Evolutionary conservation across 2,113 vertebrate species (phyloP).

Genomic region (Mirza zaza): DNA sequence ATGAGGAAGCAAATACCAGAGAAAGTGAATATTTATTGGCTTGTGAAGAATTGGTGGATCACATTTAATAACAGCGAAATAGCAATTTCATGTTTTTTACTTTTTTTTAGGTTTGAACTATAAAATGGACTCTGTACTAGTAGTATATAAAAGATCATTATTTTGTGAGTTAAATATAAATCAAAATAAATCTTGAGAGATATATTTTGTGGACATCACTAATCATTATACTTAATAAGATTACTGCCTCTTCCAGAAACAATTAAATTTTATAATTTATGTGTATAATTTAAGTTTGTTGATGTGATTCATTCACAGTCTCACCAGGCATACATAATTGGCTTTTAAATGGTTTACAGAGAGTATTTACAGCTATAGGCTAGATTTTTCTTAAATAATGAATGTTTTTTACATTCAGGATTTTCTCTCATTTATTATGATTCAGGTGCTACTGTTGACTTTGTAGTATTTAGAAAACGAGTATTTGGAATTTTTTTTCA

Average conservation of each 20-base stretch:
- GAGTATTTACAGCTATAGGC: constrained; percentile 59
- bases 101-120: constrained; percentile 36
- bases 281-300: constrained; percentile 65
- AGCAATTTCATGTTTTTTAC: background rate
- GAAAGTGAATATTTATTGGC: constrained; percentile 55
- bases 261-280: constrained; percentile 78
- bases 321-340: constrained; percentile 61
- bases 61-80: constrained; percentile 51
- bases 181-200: constrained; percentile 65
- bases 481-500: background rate
- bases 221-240: constrained; percentile 50
- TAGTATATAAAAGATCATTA: constrained; percentile 55
- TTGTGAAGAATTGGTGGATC: constrained; percentile 52
- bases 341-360: constrained; percentile 63
- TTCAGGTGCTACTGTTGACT: background rate
- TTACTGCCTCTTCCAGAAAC: constrained; percentile 58
- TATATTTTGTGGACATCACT: constrained; percentile 3
- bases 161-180: constrained; percentile 50
- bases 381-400: constrained; percentile 55
- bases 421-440: background rate
- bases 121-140: constrained; percentile 45
- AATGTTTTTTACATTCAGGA: background rate
- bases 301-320: constrained; percentile 67
- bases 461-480: constrained; percentile 1
- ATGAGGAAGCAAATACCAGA: constrained; percentile 51